Conservation (phyloP, 2,797 vertebrate species). For the Fistularia tabacaria region DNA sequence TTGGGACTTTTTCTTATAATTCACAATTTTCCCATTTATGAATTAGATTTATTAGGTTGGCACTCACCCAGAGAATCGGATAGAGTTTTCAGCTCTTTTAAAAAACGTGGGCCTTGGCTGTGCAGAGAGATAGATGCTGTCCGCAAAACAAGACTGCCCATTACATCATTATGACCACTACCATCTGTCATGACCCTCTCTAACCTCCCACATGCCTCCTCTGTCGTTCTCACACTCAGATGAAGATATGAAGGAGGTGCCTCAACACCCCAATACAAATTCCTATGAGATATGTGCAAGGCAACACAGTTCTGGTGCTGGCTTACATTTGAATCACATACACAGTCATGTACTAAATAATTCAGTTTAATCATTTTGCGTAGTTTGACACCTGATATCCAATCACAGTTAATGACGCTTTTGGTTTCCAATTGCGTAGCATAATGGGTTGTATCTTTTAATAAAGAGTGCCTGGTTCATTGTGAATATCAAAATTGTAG, state of each 20-base stretch:
- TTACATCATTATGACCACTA: conserved; percentile 19
- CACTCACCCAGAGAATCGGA: conserved; percentile 8
- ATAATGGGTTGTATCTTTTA: conserved; percentile 13
- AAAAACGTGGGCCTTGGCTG: conserved; percentile 3
- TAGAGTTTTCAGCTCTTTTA: conserved; percentile 6
- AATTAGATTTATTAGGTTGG: background rate
- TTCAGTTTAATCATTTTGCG: conserved; percentile 1
- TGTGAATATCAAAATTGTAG: background rate
- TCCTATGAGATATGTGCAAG: too few relatives aligned
- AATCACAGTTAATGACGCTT: background rate
- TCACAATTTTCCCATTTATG: conserved; percentile 9
- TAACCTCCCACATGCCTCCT: conserved; percentile 11
- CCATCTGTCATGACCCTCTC: conserved; percentile 28
- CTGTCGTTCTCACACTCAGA: too few relatives aligned
- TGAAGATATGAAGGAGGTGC: background rate
- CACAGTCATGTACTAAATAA: background rate
- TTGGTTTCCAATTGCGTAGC: background rate
- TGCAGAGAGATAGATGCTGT: conserved; percentile 9
- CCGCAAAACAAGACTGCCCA: conserved; percentile 6
- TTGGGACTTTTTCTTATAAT: conserved; percentile 6
- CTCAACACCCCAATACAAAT: too few relatives aligned
- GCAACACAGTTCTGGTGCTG: background rate
- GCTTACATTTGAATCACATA: conserved; percentile 1
- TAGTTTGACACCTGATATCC: conserved; percentile 4
- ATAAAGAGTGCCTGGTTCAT: background rate